Base-by-base conservation (phyloP, 2,113 vertebrate genomes). In the Trichomycterus rosablanca region DNA sequence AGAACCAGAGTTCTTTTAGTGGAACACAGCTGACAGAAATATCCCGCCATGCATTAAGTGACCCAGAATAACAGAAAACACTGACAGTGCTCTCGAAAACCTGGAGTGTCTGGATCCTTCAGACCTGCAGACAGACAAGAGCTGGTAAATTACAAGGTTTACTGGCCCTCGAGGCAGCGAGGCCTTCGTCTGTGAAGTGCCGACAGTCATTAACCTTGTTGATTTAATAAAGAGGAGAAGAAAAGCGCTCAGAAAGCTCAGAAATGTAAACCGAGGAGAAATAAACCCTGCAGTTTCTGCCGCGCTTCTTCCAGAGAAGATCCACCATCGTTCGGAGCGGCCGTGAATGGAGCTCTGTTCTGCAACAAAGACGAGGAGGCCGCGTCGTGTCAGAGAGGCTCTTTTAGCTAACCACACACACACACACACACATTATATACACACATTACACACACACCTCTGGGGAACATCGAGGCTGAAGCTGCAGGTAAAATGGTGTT, bases 201-300 rank as follows among this genome's bases (percentile, higher is more conserved):
- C 16, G 30, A 32, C 52, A 40, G 63, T 48, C 53, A 57, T 65
- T 65, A 65, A 65, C 63, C 63, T 65, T 57, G 63, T 55, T 48
- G 62, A 56, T 56, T 56, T 65, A 52, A 57, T 46, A 40, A 43
- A 39, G 16, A 65, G 63, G 42, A 40, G 52, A 65, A 35, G 28
- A 34, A 40, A 18, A 26, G 53, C 8, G 5, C 9, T 42, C 49
- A 35, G 24, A 53, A 63, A 53, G 48, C 49, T n/a, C n/a, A n/a
- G n/a, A 18, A 42, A 63, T 48, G 60, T 63, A 44, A 63, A 63
- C 43, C 60, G 14, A 43, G 22, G 44, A 46, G 34, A 18, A 40
- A 46, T n/a, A 24, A 35, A 65, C 39, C 39, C 51, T 3, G 63
- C n/a, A 48, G 30, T 46, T 43, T 57, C 49, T 65, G 63, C 49